These are phyloP conservation scores for Pentamera pediparva DNA, from an alignment of 53 echinoderm and acorn worm genomes.

Conservation along the genomic window DNA sequence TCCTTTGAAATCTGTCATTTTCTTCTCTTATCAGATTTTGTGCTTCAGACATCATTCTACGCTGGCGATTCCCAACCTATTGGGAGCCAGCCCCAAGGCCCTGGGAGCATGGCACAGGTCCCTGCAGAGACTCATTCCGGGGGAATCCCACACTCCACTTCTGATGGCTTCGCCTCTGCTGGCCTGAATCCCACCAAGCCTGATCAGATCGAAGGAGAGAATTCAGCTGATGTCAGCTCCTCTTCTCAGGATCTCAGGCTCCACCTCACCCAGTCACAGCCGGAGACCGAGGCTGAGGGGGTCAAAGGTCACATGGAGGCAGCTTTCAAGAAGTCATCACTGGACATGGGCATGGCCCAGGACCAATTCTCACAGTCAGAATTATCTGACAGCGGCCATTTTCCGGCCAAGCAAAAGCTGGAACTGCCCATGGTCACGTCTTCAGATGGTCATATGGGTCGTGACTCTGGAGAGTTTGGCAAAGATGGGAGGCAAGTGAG, in stretches of 20 bases:
- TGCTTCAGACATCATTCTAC: not conserved
- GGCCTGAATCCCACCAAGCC: no score
- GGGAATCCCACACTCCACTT: not conserved
- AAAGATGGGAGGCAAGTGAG: no score
- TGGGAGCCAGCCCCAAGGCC: not conserved
- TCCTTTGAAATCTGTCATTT: no score
- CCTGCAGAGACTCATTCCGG: not conserved
- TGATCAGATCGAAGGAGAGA: not conserved
- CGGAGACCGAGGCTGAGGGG: slow-evolving; percentile 31
- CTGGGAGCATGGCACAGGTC: not conserved
- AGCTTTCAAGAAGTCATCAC: slow-evolving; percentile 4
- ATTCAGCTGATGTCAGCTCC: not conserved
- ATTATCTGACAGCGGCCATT: no score
- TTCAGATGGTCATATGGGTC: no score
- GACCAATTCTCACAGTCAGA: no score
- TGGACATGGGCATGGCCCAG: no score
- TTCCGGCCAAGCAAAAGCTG: no score
- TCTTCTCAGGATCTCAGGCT: slow-evolving; percentile 46
- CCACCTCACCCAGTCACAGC: slow-evolving; percentile 56
- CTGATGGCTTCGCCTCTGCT: not conserved
- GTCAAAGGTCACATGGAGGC: slow-evolving; percentile 14
- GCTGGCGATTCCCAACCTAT: not conserved
- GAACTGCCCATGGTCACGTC: no score
- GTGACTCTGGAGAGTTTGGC: no score
- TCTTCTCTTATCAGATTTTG: slow-evolving; percentile 23